These are phyloP conservation scores for human DNA, from an alignment of 2,113 vertebrate species.

Conservation along the genomic window GRCh38 chr18:55525001-55525500, in stretches of 20 bases:
- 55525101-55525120: not conserved
- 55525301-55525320: not conserved
- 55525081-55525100: not conserved
- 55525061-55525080: not conserved
- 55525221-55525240: conserved; percentile 21
- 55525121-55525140: not conserved
- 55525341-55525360: not conserved
- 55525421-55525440: not conserved
- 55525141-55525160: not conserved
- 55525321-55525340: not conserved
- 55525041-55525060: not conserved
- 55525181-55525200: not conserved
- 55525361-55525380: not conserved
- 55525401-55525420: not conserved
- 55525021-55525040: not conserved
- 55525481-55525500: not conserved
- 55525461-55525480: conserved; percentile 38
- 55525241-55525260: not conserved
- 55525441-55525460: not conserved
- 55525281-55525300: not conserved
- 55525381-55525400: not conserved
- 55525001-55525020: not conserved
- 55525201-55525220: conserved; percentile 6
- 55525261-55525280: not conserved
- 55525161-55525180: not conserved